Evolutionary conservation across 2,888 invertebrate genomes (phyloP).

Genomic region (Thymelicus acteon): DNA sequence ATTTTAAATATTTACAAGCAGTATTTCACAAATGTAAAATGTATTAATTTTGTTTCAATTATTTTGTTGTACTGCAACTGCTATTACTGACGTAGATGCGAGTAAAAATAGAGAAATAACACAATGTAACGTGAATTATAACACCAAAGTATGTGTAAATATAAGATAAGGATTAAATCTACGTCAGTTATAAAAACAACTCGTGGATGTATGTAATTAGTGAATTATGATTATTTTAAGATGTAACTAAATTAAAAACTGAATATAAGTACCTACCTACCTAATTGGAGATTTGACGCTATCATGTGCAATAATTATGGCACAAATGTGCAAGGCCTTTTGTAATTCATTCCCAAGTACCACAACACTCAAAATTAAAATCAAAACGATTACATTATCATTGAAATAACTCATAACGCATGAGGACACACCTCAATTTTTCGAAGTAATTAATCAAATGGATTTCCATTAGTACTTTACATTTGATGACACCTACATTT

Average conservation of each 20-base stretch:
- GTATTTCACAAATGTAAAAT: not conserved
- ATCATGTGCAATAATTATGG: too few relatives aligned
- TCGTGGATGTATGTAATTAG: constrained; percentile 11
- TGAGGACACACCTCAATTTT: too few relatives aligned
- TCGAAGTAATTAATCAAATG: too few relatives aligned
- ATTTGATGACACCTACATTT: too few relatives aligned
- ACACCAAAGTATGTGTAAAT: constrained; percentile 33
- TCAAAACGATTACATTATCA: too few relatives aligned
- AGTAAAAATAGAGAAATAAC: constrained; percentile 10
- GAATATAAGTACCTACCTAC: not conserved
- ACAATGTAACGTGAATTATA: constrained; percentile 18
- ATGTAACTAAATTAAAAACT: not conserved
- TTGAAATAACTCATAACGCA: too few relatives aligned
- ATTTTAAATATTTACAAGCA: constrained; percentile 3
- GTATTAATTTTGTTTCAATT: not conserved
- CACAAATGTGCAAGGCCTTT: too few relatives aligned
- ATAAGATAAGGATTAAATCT: constrained; percentile 26
- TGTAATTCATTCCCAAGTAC: too few relatives aligned
- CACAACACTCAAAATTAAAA: too few relatives aligned
- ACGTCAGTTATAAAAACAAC: constrained; percentile 13
- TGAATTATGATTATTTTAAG: not conserved
- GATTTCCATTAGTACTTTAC: too few relatives aligned
- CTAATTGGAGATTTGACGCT: not conserved
- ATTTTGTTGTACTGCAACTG: not conserved
- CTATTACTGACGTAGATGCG: constrained; percentile 29